Evolutionary conservation across 2,797 vertebrate species (phyloP).

Genomic region (Peromyscus attwateri): DNA sequence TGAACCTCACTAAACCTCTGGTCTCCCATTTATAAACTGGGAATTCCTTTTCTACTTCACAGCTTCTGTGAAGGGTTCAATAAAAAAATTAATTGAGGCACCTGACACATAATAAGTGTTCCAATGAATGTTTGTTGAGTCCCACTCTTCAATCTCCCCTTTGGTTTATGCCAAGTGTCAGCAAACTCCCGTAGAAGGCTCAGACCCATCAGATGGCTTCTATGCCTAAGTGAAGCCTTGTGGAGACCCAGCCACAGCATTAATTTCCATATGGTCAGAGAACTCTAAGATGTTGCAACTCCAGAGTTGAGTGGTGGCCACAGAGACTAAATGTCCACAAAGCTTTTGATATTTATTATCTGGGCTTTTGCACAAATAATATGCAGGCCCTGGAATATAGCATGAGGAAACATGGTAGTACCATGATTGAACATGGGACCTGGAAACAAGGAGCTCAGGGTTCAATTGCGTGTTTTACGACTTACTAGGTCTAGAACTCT

Average conservation of each 20-base stretch:
- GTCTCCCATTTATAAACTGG: conserved; percentile 66
- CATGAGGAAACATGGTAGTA: neutral
- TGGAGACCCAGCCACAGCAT: neutral
- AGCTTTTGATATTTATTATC: neutral
- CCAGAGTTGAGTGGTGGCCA: neutral
- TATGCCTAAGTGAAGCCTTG: conserved; percentile 73
- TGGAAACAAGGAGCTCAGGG: neutral
- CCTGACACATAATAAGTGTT: conserved; percentile 56
- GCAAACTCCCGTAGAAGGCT: neutral
- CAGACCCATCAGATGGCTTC: conserved; percentile 16
- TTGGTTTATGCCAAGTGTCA: conserved; percentile 49
- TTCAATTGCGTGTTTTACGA: neutral
- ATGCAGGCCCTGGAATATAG: neutral
- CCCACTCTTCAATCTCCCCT: conserved; percentile 48
- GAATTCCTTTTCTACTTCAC: conserved; percentile 60
- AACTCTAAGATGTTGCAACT: neutral
- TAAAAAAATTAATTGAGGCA: conserved; percentile 71
- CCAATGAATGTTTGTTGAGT: conserved; percentile 34
- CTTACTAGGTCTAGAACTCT: conserved; percentile 10
- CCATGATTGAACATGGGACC: neutral
- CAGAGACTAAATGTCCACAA: neutral
- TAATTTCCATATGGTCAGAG: conserved; percentile 31
- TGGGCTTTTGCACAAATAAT: neutral
- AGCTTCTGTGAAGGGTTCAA: conserved; percentile 65
- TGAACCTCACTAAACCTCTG: neutral